Percentiles rank a stretch among this genome's conserved stretches.
Conservation (phyloP, 2,888 invertebrate species). For the Odontothrips loti region DNA sequence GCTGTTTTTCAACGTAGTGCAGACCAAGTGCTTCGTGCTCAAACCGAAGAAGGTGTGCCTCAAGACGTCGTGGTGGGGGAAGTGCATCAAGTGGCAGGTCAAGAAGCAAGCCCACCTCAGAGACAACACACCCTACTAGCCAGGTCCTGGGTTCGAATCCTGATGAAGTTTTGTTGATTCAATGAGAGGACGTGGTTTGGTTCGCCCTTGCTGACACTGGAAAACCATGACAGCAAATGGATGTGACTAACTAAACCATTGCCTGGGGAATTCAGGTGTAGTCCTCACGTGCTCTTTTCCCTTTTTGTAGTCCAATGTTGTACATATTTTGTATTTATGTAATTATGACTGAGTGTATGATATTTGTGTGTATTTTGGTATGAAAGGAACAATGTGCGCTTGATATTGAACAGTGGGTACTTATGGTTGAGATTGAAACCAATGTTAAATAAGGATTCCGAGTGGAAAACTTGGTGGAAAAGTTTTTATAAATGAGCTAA, state of each 20-base stretch:
- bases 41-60: slow-evolving; percentile 73
- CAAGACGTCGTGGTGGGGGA: slow-evolving; percentile 75
- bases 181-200: no score
- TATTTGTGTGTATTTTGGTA: not conserved
- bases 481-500: no score
- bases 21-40: slow-evolving; percentile 86
- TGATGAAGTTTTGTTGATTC: no score
- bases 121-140: slow-evolving; percentile 65
- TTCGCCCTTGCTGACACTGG: no score
- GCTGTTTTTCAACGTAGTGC: slow-evolving; percentile 92
- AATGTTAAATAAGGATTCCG: no score
- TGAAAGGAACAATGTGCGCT: not conserved
- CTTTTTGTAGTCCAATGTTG: not conserved
- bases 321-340: not conserved
- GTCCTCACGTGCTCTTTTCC: not conserved
- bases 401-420: not conserved
- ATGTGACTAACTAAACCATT: no score
- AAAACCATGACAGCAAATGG: no score
- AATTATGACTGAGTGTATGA: not conserved
- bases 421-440: not conserved
- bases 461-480: no score
- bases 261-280: no score
- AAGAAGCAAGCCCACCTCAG: slow-evolving; percentile 69
- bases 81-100: slow-evolving; percentile 65
- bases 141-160: not conserved